Percentiles rank a stretch among this genome's conserved stretches.
Conservation (phyloP, 2,797 vertebrate species). For the Sebastiscus albofasciatus region DNA sequence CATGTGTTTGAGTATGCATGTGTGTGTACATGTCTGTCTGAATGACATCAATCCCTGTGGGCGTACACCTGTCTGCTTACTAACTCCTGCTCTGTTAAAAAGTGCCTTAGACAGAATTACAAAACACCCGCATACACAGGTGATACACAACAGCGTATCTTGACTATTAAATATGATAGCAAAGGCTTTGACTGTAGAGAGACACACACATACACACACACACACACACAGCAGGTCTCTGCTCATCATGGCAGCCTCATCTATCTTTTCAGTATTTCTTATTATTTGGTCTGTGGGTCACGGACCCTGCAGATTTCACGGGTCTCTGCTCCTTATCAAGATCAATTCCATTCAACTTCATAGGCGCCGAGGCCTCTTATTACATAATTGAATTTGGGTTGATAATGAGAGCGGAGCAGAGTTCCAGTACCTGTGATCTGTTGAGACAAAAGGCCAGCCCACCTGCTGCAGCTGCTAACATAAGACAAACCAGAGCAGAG, state of each 20-base stretch:
- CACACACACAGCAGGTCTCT: slow-evolving; percentile 15
- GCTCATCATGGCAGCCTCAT: slow-evolving; percentile 61
- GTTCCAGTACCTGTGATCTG: slow-evolving; percentile 64
- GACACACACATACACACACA: neutral
- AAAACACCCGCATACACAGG: neutral
- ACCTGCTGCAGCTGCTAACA: slow-evolving; percentile 51
- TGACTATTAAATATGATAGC: slow-evolving; percentile 20
- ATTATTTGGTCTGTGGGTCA: slow-evolving; percentile 76
- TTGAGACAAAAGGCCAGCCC: slow-evolving; percentile 28
- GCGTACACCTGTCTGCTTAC: slow-evolving; percentile 27
- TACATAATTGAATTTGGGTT: slow-evolving; percentile 77
- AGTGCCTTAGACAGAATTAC: neutral
- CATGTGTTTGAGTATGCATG: neutral
- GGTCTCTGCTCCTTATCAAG: slow-evolving; percentile 76
- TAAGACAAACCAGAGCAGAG: slow-evolving; percentile 40
- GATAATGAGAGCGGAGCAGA: slow-evolving; percentile 69
- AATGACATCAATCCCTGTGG: slow-evolving; percentile 6
- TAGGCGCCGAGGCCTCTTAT: slow-evolving; percentile 61
- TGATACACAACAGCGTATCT: neutral
- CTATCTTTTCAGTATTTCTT: slow-evolving; percentile 69
- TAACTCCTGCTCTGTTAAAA: slow-evolving; percentile 10
- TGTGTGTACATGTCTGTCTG: neutral
- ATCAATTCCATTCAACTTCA: slow-evolving; percentile 75
- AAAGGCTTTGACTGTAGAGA: neutral
- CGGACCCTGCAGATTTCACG: slow-evolving; percentile 73